A percentile compares a stretch with the other conserved stretches of the same genome.
Evolutionary conservation across 2,113 vertebrate genomes (phyloP).

Genomic region (Etheostoma spectabile): DNA sequence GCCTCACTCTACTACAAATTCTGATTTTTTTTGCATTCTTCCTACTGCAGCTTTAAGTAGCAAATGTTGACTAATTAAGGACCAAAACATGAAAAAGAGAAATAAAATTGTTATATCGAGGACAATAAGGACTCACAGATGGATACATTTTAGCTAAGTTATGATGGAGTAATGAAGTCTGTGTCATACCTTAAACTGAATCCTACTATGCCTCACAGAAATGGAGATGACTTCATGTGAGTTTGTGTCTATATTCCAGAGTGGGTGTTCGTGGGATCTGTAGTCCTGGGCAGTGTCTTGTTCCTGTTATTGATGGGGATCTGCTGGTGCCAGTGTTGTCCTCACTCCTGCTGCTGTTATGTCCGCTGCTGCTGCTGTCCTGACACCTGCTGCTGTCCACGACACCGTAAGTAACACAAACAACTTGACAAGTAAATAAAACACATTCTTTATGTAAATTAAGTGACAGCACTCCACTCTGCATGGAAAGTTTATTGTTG

Average conservation of each 20-base stretch:
- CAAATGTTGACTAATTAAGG: not conserved
- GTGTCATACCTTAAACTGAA: not conserved
- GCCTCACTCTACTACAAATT: too few species aligned
- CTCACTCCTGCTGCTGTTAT: constrained; percentile 98
- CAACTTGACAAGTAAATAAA: too few species aligned
- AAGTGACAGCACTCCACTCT: not conserved
- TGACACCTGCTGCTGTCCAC: constrained; percentile 96
- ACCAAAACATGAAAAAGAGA: not conserved
- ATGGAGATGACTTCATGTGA: not conserved
- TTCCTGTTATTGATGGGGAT: constrained; percentile 93
- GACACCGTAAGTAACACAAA: constrained; percentile 88
- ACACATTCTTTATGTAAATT: not conserved
- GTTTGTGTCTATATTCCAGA: constrained; percentile 82
- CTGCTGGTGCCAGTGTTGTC: constrained; percentile 99
- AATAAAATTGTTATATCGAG: not conserved
- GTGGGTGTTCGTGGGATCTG: constrained; percentile 95
- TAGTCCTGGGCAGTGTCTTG: constrained; percentile 89
- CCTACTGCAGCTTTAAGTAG: too few species aligned
- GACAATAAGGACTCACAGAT: not conserved
- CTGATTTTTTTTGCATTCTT: too few species aligned
- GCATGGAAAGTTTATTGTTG: not conserved
- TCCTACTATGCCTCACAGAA: not conserved
- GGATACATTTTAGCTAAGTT: not conserved
- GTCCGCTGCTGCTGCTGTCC: constrained; percentile 97
- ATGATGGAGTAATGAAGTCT: not conserved